Base-by-base conservation (phyloP, 2,113 vertebrate species). In the Gymnocephalus cernua region DNA sequence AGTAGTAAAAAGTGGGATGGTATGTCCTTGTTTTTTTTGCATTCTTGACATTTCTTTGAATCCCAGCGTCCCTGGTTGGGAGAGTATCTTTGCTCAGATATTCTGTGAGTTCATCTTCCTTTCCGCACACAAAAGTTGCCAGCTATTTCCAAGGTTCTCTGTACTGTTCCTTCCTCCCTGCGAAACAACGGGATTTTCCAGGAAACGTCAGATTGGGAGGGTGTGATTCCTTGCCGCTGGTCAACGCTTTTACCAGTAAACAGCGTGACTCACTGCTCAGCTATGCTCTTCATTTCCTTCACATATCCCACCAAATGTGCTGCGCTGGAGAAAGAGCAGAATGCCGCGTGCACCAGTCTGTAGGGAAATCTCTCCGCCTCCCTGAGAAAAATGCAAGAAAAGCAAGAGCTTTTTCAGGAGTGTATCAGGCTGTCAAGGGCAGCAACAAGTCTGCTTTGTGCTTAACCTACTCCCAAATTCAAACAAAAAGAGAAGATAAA, bases 181-280 rank as follows among this genome's bases (percentile, higher is more conserved):
- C 38, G 93, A 95, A 95, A 95, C 91, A 92, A 92, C 92, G 79
- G 94, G 94, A 93, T 94, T 96, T 95, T 95, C 94, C 95, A 94
- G 93, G 94, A 95, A 95, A 95, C 88, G 89, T 94, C 92, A 94
- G 91, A 89, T 89, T 38, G 86, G 88, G 90, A 92, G 93, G 95
- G 95, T 93, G 94, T 93, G 92, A 95, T 95, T 95, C 94, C 94
- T 91, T 95, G 86, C 93, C 85, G 85, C 88, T 90, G 88, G 89
- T 93, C 89, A 82, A 89, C 75, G 84, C 86, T 93, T 91, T 93
- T 95, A 95, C 93, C 94, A 94, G 94, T 95, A 96, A 95, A 95
- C 95, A 95, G 93, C 90, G 47, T 96, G 95, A 95, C 89, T 96
- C 95, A 95, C 86, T 9, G 79, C 90, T 94, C 84, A 81, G 92